Conservation (phyloP, 2,113 vertebrate genomes). For the Jacana jacana region DNA sequence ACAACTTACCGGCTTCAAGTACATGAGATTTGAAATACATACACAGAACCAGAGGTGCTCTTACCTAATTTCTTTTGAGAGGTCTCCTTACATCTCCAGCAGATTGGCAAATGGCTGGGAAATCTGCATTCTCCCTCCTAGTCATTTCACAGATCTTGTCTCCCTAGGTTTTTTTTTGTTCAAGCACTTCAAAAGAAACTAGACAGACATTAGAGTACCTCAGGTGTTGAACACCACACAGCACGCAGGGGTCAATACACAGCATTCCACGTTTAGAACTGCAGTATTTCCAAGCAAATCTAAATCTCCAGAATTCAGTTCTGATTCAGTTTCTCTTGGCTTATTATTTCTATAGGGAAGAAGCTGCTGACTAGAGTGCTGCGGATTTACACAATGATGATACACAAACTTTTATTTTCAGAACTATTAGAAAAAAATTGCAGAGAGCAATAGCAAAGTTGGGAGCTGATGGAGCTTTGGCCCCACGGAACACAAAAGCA, state of each 20-base stretch:
- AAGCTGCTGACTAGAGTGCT: background rate
- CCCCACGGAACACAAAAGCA: background rate
- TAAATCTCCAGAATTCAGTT: background rate
- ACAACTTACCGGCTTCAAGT: background rate
- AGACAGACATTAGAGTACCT: background rate
- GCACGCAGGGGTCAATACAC: background rate
- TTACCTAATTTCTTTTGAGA: background rate
- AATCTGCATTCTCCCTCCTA: background rate
- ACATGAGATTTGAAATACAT: background rate
- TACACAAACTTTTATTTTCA: background rate
- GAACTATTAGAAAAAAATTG: background rate
- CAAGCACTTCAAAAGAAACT: background rate
- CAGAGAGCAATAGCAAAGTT: background rate
- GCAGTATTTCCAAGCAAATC: background rate
- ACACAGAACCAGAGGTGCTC: background rate
- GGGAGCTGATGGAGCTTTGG: background rate
- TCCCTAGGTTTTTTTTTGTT: background rate
- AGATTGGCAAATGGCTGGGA: background rate
- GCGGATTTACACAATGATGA: background rate
- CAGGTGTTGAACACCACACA: background rate
- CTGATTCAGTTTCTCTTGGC: background rate
- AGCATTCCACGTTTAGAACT: background rate
- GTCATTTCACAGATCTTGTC: background rate
- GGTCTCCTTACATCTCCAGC: background rate
- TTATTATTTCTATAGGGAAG: background rate